These are phyloP conservation scores for Ictalurus punctatus DNA, from an alignment of 2,113 vertebrate species.

Conservation along the genomic window DNA sequence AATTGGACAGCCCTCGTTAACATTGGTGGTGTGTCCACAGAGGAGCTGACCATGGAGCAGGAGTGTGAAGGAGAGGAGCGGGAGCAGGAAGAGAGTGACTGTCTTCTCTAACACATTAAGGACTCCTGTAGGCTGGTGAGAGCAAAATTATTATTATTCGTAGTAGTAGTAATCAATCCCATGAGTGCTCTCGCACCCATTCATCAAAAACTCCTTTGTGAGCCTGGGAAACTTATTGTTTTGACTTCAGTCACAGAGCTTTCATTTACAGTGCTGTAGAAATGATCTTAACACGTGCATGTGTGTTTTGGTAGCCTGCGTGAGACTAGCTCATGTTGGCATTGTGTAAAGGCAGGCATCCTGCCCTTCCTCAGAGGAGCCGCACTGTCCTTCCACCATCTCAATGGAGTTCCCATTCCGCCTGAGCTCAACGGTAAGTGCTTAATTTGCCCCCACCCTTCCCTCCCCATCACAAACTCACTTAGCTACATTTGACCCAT, in stretches of 20 bases:
- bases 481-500: neutral
- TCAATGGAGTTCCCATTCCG: constrained; percentile 87
- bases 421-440: constrained; percentile 83
- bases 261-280: neutral
- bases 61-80: constrained; percentile 77
- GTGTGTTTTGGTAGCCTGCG: constrained; percentile 74
- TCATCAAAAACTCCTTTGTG: neutral
- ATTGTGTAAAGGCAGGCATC: constrained; percentile 83
- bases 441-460: too few relatives aligned
- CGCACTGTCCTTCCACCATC: constrained; percentile 94
- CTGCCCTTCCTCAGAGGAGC: constrained; percentile 88
- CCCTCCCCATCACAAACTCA: too few relatives aligned
- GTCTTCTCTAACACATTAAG: constrained; percentile 77
- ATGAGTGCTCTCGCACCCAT: neutral
- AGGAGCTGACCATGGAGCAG: constrained; percentile 87
- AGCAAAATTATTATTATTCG: neutral
- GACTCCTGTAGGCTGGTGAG: constrained; percentile 84
- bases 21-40: too few relatives aligned
- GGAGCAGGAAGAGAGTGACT: constrained; percentile 81
- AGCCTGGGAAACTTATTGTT: neutral
- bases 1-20: too few relatives aligned
- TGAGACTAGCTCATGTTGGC: constrained; percentile 86
- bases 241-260: neutral
- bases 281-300: neutral
- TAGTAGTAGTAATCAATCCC: neutral